Evolutionary conservation across 2,113 vertebrate species (phyloP).

Genomic region (Campylomormyrus tamandua): DNA sequence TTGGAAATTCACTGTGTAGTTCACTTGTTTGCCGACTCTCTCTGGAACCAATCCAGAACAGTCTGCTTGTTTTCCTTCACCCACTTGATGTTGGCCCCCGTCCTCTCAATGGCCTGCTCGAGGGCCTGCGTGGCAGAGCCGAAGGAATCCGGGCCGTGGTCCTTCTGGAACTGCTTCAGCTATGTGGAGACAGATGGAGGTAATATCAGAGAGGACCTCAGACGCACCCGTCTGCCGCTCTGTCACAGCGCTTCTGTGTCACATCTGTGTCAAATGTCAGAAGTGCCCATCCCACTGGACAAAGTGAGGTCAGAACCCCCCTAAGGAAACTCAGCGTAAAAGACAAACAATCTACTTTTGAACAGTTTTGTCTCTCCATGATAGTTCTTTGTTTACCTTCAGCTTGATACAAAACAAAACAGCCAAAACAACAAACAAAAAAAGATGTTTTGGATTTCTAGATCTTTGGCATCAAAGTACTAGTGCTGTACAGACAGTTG

Average conservation of each 20-base stretch:
- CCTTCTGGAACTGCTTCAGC: slow-evolving; percentile 65
- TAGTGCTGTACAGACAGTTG: neutral
- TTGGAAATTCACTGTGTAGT: neutral
- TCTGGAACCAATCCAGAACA: slow-evolving; percentile 66
- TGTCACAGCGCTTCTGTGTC: neutral
- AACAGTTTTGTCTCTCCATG: neutral
- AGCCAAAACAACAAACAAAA: neutral
- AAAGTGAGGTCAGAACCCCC: neutral
- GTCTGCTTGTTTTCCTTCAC: slow-evolving; percentile 58
- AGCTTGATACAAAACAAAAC: neutral
- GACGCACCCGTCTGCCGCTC: neutral
- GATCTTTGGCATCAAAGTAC: neutral
- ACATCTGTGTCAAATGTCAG: neutral
- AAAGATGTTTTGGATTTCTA: neutral
- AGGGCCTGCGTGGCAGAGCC: slow-evolving; percentile 45
- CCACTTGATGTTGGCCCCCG: slow-evolving; percentile 78
- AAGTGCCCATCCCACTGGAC: neutral
- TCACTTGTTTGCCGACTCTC: slow-evolving; percentile 1
- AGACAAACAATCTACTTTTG: neutral
- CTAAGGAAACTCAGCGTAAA: neutral
- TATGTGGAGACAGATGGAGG: slow-evolving; percentile 34
- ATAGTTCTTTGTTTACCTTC: neutral
- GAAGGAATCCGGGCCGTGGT: slow-evolving; percentile 39
- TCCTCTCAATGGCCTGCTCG: slow-evolving; percentile 72
- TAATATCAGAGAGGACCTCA: neutral